phyloP scores from a whole-genome alignment of 2,888 invertebrate genomes.

The Platerodrilus igneus region DNA sequence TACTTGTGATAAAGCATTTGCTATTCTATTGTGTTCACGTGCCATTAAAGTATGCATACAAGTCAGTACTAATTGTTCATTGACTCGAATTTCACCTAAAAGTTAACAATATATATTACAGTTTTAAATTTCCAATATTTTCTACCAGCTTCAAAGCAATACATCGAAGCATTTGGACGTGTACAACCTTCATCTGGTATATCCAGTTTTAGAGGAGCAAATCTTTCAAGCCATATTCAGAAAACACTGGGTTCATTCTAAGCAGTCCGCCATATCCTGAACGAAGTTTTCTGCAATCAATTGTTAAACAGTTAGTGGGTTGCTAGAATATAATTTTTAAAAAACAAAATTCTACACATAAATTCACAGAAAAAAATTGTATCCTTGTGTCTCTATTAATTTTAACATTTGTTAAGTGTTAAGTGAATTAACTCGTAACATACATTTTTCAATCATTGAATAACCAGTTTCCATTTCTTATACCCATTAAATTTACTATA shows the following conservation, averaged over 20 bases:
- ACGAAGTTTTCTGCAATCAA: slow-evolving; percentile 63
- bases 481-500: too few relatives aligned
- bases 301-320: too few relatives aligned
- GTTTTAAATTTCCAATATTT: slow-evolving; percentile 11
- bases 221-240: slow-evolving; percentile 82
- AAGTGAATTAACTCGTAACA: too few relatives aligned
- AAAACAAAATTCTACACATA: too few relatives aligned
- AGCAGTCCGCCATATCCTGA: slow-evolving; percentile 77
- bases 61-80: slow-evolving; percentile 83
- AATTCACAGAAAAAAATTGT: too few relatives aligned
- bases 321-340: too few relatives aligned
- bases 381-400: too few relatives aligned
- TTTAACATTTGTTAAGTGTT: neutral
- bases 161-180: slow-evolving; percentile 82
- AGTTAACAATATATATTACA: slow-evolving; percentile 14
- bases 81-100: slow-evolving; percentile 83
- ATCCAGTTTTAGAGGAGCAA: slow-evolving; percentile 82
- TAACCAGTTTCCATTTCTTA: too few relatives aligned
- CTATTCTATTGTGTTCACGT: slow-evolving; percentile 84
- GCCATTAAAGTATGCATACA: slow-evolving; percentile 91
- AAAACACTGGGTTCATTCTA: slow-evolving; percentile 85
- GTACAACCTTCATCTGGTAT: slow-evolving; percentile 92
- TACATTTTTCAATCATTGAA: too few relatives aligned
- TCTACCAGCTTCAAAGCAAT: slow-evolving; percentile 86
- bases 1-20: slow-evolving; percentile 67